A percentile compares a stretch with the other conserved stretches of the same genome.
Evolutionary conservation across 2,888 invertebrate genomes (phyloP).

Genomic region (Phalangium opilio): DNA sequence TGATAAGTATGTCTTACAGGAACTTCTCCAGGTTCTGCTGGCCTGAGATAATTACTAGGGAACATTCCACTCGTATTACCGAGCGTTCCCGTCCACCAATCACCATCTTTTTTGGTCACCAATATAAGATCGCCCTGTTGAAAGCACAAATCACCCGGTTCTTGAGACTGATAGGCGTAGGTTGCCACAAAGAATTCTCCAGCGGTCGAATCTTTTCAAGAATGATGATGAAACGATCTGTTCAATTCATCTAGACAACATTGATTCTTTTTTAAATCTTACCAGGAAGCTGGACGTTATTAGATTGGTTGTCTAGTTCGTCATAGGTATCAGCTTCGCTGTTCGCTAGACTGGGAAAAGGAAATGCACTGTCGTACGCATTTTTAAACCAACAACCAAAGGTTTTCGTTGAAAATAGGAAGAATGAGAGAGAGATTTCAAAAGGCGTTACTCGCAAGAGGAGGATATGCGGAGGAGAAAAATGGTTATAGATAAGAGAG

Average conservation of each 20-base stretch:
- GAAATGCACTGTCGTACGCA: too few relatives aligned
- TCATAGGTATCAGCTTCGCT: too few relatives aligned
- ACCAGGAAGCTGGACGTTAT: too few relatives aligned
- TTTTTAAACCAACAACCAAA: too few relatives aligned
- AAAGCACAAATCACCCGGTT: slow-evolving; percentile 80
- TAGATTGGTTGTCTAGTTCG: too few relatives aligned
- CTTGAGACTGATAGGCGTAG: slow-evolving; percentile 75
- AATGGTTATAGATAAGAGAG: too few relatives aligned
- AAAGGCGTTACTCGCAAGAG: too few relatives aligned
- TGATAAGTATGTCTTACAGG: slow-evolving; percentile 11
- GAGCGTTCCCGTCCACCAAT: slow-evolving; percentile 96
- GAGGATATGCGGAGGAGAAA: too few relatives aligned
- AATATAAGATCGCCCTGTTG: slow-evolving; percentile 67
- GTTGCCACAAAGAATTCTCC: slow-evolving; percentile 67
- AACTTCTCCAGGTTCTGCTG: slow-evolving; percentile 26
- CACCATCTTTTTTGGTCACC: slow-evolving; percentile 78
- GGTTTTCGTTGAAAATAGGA: too few relatives aligned
- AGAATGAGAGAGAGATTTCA: too few relatives aligned
- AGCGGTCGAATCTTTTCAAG: background rate
- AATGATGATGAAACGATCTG: background rate
- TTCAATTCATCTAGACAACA: background rate
- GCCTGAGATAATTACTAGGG: slow-evolving; percentile 82
- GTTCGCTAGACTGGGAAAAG: too few relatives aligned
- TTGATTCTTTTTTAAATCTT: too few relatives aligned
- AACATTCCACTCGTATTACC: slow-evolving; percentile 72